phyloP scores from a whole-genome alignment of 2,113 vertebrate genomes.

The Apus apus region DNA sequence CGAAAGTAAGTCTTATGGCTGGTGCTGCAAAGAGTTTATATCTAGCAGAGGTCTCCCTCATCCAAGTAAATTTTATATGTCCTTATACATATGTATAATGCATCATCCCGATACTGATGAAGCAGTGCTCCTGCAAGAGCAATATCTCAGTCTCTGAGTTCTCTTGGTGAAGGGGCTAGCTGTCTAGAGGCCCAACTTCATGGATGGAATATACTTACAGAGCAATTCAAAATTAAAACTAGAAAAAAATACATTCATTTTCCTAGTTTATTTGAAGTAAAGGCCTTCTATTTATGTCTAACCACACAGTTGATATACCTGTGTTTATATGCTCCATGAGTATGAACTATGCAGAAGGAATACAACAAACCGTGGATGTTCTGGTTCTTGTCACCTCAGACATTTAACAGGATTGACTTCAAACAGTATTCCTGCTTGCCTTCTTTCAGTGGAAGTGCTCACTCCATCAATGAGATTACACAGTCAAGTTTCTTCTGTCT shows the following conservation, averaged over 20 bases:
- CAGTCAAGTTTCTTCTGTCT: background rate
- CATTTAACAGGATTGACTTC: conserved; percentile 21
- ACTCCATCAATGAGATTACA: background rate
- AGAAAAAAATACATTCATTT: background rate
- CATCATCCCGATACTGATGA: background rate
- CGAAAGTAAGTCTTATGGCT: background rate
- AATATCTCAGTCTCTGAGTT: background rate
- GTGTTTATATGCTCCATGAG: conserved; percentile 5
- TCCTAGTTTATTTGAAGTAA: background rate
- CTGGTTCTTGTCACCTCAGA: conserved; percentile 41
- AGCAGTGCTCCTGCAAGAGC: background rate
- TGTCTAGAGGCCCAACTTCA: background rate
- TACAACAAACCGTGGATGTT: background rate
- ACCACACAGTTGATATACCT: conserved; percentile 1
- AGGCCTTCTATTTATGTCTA: conserved; percentile 9
- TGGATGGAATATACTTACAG: background rate
- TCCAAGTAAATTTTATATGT: background rate
- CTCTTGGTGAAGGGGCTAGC: background rate
- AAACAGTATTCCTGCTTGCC: background rate
- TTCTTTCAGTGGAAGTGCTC: background rate
- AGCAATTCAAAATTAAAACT: background rate
- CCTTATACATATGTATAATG: background rate
- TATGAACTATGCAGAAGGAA: conserved; percentile 1
- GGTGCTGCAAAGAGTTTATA: background rate
- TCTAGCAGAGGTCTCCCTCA: background rate